These are phyloP conservation scores for Siniperca chuatsi DNA, from an alignment of 2,113 vertebrate genomes.

Conservation along the genomic window DNA sequence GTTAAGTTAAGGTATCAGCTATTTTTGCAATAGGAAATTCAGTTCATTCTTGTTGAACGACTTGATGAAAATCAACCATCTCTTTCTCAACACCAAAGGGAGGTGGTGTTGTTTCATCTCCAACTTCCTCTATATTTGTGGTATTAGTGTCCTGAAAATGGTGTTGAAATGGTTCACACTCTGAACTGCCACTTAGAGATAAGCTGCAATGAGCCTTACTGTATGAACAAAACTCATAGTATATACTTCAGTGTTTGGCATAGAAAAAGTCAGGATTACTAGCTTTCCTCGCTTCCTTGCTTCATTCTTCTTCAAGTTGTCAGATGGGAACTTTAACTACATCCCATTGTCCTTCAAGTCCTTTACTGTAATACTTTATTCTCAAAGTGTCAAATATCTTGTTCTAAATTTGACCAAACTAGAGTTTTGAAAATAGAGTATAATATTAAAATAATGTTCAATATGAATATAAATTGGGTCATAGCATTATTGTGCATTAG, in stretches of 20 bases:
- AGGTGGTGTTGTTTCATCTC: slow-evolving; percentile 47
- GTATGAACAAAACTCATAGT: slow-evolving; percentile 3
- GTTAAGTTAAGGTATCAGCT: not conserved
- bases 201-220: slow-evolving; percentile 29
- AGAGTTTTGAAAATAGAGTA: not conserved
- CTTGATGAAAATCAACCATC: slow-evolving; percentile 44
- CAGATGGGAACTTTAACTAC: not conserved
- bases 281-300: not conserved
- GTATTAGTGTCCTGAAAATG: slow-evolving; percentile 39
- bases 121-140: slow-evolving; percentile 75
- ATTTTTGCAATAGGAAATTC: slow-evolving; percentile 57
- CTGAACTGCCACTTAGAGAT: slow-evolving; percentile 51
- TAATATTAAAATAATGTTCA: not conserved
- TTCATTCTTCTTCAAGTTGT: not conserved
- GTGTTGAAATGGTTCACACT: slow-evolving; percentile 67
- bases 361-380: not conserved
- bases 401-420: not conserved
- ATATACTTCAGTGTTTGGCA: not conserved
- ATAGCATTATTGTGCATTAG: not conserved
- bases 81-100: slow-evolving; percentile 65
- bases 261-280: slow-evolving; percentile 9
- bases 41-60: slow-evolving; percentile 36
- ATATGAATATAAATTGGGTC: not conserved
- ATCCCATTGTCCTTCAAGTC: not conserved
- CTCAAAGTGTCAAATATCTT: not conserved